Evolutionary conservation across 2,888 invertebrate genomes (phyloP).

Genomic region (Galerucella calmariensis): DNA sequence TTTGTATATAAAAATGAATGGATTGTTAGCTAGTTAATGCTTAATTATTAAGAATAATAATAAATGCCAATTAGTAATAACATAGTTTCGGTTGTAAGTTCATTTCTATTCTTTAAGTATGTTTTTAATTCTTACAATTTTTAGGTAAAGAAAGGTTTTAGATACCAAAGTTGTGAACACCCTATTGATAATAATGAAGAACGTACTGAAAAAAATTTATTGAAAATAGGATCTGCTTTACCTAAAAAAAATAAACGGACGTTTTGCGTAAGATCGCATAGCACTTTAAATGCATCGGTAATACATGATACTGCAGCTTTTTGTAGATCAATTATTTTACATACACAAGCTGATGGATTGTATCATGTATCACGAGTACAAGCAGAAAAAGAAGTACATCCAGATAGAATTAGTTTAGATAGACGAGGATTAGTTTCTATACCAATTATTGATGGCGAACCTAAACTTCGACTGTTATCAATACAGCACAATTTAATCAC

Average conservation of each 20-base stretch:
- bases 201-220: constrained; percentile 55
- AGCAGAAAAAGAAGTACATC: constrained; percentile 84
- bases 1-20: constrained; percentile 1
- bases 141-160: constrained; percentile 58
- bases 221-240: constrained; percentile 62
- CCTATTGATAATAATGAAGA: constrained; percentile 51
- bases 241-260: constrained; percentile 54
- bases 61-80: constrained; percentile 65
- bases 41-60: constrained; percentile 27
- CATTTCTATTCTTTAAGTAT: constrained; percentile 8
- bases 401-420: constrained; percentile 90
- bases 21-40: constrained; percentile 1
- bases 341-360: constrained; percentile 73
- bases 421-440: constrained; percentile 84
- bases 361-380: constrained; percentile 77
- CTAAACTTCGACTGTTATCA: constrained; percentile 81
- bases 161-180: constrained; percentile 49
- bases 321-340: constrained; percentile 60
- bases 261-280: constrained; percentile 66
- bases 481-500: constrained; percentile 92
- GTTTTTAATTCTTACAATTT: constrained; percentile 31
- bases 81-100: constrained; percentile 60
- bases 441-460: constrained; percentile 83
- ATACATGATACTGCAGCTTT: constrained; percentile 37
- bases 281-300: constrained; percentile 63